phyloP scores from a whole-genome alignment of 2,888 invertebrate species.

The Drosophila lutescens region DNA sequence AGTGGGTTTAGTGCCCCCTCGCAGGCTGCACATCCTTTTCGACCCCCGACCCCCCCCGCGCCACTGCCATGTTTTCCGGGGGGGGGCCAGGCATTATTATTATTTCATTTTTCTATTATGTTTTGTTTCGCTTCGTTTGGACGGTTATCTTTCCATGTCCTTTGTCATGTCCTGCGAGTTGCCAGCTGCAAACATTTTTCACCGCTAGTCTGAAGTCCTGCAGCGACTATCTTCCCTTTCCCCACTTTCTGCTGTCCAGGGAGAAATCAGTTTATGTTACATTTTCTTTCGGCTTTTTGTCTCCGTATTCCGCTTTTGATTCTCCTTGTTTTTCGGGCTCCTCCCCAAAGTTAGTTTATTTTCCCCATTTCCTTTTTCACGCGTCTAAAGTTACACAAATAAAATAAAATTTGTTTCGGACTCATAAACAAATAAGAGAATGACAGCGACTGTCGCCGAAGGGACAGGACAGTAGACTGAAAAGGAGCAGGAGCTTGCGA shows the following conservation, averaged over 20 bases:
- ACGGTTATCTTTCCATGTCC: slow-evolving; percentile 28
- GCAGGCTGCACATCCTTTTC: slow-evolving; percentile 1
- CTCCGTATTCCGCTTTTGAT: not conserved
- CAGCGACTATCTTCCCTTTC: not conserved
- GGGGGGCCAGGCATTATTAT: slow-evolving; percentile 36
- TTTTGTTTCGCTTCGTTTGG: slow-evolving; percentile 9
- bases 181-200: slow-evolving; percentile 46
- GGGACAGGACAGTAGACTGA: not conserved
- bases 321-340: not conserved
- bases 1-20: slow-evolving; percentile 28
- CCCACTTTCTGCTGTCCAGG: slow-evolving; percentile 9
- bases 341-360: slow-evolving; percentile 25
- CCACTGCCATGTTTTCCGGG: not conserved
- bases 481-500: not conserved
- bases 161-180: slow-evolving; percentile 38
- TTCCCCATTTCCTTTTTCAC: slow-evolving; percentile 29
- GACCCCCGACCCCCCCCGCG: too few species aligned
- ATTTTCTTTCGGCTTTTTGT: slow-evolving; percentile 28
- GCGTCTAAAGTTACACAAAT: slow-evolving; percentile 48
- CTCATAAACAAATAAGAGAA: slow-evolving; percentile 47
- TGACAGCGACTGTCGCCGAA: slow-evolving; percentile 12
- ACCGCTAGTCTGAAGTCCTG: slow-evolving; percentile 29
- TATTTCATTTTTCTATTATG: slow-evolving; percentile 44
- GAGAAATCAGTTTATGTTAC: slow-evolving; percentile 41
- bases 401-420: slow-evolving; percentile 44